Conservation (phyloP, 1,140 invertebrate species). For the Drosophila guanche region DNA sequence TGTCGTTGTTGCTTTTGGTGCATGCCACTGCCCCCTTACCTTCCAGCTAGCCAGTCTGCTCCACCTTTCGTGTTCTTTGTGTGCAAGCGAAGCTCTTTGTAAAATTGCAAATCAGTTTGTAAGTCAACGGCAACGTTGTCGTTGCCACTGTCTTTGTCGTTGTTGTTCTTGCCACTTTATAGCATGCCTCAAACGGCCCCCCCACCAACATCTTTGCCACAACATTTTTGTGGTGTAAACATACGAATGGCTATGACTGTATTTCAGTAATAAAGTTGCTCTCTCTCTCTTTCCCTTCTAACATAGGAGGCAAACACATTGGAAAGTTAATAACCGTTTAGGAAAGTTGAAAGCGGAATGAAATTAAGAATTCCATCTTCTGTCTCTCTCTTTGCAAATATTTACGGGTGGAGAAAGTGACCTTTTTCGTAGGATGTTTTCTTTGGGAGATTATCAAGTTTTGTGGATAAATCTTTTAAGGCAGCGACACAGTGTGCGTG, state of each 20-base stretch:
- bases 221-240: conserved; percentile 56
- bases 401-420: conserved; percentile 31
- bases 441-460: conserved; percentile 49
- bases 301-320: conserved; percentile 48
- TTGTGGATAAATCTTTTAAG: neutral
- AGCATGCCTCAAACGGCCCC: conserved; percentile 36
- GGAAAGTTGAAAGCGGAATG: conserved; percentile 49
- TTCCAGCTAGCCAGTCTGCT: neutral
- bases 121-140: conserved; percentile 70
- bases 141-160: conserved; percentile 35
- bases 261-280: conserved; percentile 71
- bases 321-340: conserved; percentile 79
- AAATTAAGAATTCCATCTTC: conserved; percentile 22
- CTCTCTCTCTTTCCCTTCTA: neutral
- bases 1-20: conserved; percentile 27
- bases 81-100: conserved; percentile 67
- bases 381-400: conserved; percentile 4
- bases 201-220: neutral
- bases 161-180: conserved; percentile 26
- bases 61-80: conserved; percentile 2
- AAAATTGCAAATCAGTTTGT: conserved; percentile 82
- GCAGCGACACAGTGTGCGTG: too few relatives aligned
- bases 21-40: conserved; percentile 12
- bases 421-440: conserved; percentile 53
- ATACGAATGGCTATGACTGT: conserved; percentile 73